Conservation (phyloP, 2,113 vertebrate species). For the Zosterops borbonicus region DNA sequence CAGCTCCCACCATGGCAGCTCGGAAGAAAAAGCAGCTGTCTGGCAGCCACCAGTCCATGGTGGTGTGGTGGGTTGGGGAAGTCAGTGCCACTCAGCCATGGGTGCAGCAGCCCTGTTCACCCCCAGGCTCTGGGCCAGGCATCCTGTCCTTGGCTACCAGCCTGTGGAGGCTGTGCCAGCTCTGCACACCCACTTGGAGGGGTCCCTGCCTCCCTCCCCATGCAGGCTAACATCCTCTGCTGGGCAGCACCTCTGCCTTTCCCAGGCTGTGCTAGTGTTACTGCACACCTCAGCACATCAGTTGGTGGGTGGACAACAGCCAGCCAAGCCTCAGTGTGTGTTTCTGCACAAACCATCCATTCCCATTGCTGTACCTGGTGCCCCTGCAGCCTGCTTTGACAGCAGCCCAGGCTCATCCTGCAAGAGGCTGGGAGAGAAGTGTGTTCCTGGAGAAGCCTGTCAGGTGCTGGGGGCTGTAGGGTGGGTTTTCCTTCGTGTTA, state of each 20-base stretch:
- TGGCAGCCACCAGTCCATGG: rapidly evolving
- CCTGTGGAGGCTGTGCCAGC: not conserved
- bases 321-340: not conserved
- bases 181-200: not conserved
- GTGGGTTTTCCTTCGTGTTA: not conserved
- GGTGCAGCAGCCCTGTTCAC: not conserved
- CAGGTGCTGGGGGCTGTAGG: not conserved
- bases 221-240: not conserved
- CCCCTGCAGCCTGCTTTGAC: rapidly evolving
- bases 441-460: not conserved
- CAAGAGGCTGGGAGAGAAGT: not conserved
- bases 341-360: not conserved
- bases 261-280: rapidly evolving
- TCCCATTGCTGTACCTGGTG: not conserved
- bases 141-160: not conserved
- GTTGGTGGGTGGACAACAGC: not conserved
- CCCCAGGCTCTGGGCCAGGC: not conserved
- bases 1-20: not conserved
- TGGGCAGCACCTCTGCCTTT: not conserved
- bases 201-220: not conserved
- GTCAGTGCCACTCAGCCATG: not conserved
- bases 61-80: rapidly evolving
- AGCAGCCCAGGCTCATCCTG: not conserved
- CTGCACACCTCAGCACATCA: not conserved
- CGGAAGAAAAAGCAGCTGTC: not conserved